Percentiles rank a stretch among this genome's conserved stretches.
These are phyloP conservation scores for Scleropages formosus DNA, from an alignment of 2,797 vertebrate genomes.

Conservation along the genomic window DNA sequence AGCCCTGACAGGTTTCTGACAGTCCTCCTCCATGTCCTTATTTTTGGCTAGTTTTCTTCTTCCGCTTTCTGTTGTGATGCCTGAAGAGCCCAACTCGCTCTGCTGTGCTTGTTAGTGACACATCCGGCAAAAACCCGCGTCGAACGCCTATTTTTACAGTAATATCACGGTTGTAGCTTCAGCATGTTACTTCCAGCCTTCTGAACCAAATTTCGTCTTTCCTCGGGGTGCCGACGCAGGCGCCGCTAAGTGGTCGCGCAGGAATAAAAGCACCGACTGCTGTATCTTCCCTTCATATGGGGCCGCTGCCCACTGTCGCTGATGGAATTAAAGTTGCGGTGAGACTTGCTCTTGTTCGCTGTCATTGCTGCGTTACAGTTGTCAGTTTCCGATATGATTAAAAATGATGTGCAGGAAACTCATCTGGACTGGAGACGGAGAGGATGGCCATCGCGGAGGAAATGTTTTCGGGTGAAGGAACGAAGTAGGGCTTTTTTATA, in stretches of 20 bases:
- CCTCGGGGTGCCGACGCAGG: background rate
- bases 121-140: background rate
- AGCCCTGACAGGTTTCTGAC: background rate
- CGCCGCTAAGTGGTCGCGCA: slow-evolving; percentile 7
- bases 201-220: slow-evolving; percentile 14
- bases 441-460: too few species aligned
- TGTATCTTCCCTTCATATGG: background rate
- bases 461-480: too few species aligned
- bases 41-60: slow-evolving; percentile 8
- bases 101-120: slow-evolving; percentile 14
- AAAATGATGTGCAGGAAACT: background rate
- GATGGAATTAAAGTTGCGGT: background rate
- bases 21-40: background rate
- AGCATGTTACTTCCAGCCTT: background rate
- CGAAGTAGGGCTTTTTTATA: too few species aligned
- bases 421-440: too few species aligned
- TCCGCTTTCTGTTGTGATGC: slow-evolving; percentile 16
- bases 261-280: background rate
- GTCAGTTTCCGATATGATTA: background rate
- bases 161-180: slow-evolving; percentile 9
- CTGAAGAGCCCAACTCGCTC: background rate
- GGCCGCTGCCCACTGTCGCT: background rate
- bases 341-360: background rate
- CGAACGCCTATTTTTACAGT: slow-evolving; percentile 22
- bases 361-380: background rate